Conservation (phyloP, 2,888 invertebrate genomes). For the Sisyra terminalis region DNA sequence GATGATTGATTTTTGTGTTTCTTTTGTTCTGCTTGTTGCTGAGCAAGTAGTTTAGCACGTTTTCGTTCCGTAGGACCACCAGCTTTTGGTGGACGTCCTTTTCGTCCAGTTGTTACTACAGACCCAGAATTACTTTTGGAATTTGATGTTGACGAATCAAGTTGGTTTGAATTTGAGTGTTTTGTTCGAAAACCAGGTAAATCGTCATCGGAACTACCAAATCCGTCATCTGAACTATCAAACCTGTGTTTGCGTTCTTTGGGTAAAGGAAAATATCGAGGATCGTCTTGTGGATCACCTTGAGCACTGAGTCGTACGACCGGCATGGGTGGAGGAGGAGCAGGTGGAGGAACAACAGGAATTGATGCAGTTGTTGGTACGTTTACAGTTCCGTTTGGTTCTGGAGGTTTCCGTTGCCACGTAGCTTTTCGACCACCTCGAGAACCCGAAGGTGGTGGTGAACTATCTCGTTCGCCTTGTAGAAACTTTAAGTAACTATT, state of each 20-base stretch:
- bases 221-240: conserved; percentile 46
- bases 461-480: conserved; percentile 66
- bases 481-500: conserved; percentile 74
- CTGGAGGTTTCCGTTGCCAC: conserved; percentile 34
- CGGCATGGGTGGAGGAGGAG: conserved; percentile 25
- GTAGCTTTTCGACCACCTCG: conserved; percentile 48
- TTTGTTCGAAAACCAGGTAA: conserved; percentile 29
- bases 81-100: conserved; percentile 28
- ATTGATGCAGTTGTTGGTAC: conserved; percentile 13
- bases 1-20: neutral
- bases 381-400: conserved; percentile 27
- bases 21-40: conserved; percentile 2
- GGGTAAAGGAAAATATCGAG: conserved; percentile 53
- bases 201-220: conserved; percentile 38
- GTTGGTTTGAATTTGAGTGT: conserved; percentile 17
- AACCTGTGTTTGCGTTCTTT: conserved; percentile 52
- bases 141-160: conserved; percentile 1
- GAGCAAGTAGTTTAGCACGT: conserved; percentile 14
- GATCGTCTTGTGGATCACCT: conserved; percentile 46
- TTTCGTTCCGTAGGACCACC: conserved; percentile 26
- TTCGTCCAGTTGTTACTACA: conserved; percentile 17
- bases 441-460: conserved; percentile 56
- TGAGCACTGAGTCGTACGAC: conserved; percentile 22
- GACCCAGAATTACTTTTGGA: conserved; percentile 10
- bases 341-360: conserved; percentile 18